Conservation (phyloP, 2,888 invertebrate genomes). For the Caenorhabditis becei region DNA sequence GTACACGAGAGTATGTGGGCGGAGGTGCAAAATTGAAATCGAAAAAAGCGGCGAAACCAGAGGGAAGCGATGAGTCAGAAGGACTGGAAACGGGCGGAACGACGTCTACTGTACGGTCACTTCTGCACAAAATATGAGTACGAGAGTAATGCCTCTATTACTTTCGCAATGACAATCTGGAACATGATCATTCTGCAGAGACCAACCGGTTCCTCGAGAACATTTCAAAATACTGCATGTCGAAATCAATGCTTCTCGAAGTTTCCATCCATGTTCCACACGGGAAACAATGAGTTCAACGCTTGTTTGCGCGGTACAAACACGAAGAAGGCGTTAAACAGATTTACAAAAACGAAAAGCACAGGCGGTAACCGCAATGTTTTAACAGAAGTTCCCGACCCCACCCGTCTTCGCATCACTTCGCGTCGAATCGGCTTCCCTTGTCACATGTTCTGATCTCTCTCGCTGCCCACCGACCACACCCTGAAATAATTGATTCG, state of each 20-base stretch:
- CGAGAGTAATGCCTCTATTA: no score
- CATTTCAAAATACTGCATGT: neutral
- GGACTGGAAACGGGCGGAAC: slow-evolving; percentile 5
- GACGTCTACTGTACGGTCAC: slow-evolving; percentile 18
- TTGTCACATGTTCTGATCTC: slow-evolving; percentile 36
- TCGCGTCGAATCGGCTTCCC: neutral
- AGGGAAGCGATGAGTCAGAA: slow-evolving; percentile 44
- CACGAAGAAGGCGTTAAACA: slow-evolving; percentile 47
- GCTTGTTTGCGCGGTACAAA: slow-evolving; percentile 44
- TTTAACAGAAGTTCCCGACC: slow-evolving; percentile 47
- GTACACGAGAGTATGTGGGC: slow-evolving; percentile 43
- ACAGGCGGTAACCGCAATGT: slow-evolving; percentile 28
- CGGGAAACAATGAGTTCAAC: slow-evolving; percentile 14
- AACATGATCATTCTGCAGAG: no score
- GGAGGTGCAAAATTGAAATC: slow-evolving; percentile 40
- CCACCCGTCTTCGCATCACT: slow-evolving; percentile 47
- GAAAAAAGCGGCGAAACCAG: slow-evolving; percentile 15
- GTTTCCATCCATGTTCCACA: slow-evolving; percentile 18
- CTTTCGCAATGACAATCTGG: no score
- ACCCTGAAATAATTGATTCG: slow-evolving; percentile 57
- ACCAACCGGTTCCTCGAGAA: no score
- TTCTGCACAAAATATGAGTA: neutral
- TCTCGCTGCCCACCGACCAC: slow-evolving; percentile 37
- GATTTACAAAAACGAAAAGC: slow-evolving; percentile 39
- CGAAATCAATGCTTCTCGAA: slow-evolving; percentile 21